Conservation (phyloP, 2,888 invertebrate species). For the Caenorhabditis sinica region DNA sequence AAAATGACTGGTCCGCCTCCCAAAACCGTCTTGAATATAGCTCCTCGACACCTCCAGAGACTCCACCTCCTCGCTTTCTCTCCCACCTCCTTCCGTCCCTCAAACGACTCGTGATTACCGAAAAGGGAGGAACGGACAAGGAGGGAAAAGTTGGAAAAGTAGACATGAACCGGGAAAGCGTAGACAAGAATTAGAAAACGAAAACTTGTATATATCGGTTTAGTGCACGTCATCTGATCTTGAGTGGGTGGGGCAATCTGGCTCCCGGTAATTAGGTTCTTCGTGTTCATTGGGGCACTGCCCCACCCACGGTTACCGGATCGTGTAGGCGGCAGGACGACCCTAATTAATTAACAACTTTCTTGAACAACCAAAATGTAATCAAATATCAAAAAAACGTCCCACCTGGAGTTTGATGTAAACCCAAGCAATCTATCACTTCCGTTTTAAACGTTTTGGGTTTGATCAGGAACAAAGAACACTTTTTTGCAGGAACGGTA, state of each 20-base stretch:
- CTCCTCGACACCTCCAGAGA: constrained; percentile 44
- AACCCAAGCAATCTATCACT: constrained; percentile 45
- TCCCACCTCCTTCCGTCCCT: constrained; percentile 37
- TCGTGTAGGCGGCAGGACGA: constrained; percentile 40
- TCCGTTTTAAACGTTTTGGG: constrained; percentile 35
- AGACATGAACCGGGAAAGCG: constrained; percentile 40
- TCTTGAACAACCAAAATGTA: constrained; percentile 16
- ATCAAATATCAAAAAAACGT: constrained; percentile 6
- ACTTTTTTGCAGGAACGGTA: constrained; percentile 18
- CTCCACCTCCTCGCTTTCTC: constrained; percentile 40
- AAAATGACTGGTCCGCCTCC: constrained; percentile 61
- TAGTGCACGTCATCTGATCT: constrained; percentile 41
- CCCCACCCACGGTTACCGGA: constrained; percentile 32
- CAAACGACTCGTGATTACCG: constrained; percentile 65
- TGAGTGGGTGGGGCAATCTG: constrained; percentile 42
- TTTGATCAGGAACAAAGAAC: constrained; percentile 58
- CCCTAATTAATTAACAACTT: constrained; percentile 58
- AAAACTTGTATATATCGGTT: constrained; percentile 16
- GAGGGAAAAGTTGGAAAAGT: neutral
- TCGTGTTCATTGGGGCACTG: too few relatives aligned
- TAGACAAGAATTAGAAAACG: constrained; percentile 15
- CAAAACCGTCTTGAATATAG: constrained; percentile 64
- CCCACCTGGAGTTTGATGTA: neutral
- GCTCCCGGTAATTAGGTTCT: constrained; percentile 33
- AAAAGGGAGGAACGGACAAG: constrained; percentile 26